phyloP scores from a whole-genome alignment of 2,113 vertebrate genomes.

The Accipiter cooperii region DNA sequence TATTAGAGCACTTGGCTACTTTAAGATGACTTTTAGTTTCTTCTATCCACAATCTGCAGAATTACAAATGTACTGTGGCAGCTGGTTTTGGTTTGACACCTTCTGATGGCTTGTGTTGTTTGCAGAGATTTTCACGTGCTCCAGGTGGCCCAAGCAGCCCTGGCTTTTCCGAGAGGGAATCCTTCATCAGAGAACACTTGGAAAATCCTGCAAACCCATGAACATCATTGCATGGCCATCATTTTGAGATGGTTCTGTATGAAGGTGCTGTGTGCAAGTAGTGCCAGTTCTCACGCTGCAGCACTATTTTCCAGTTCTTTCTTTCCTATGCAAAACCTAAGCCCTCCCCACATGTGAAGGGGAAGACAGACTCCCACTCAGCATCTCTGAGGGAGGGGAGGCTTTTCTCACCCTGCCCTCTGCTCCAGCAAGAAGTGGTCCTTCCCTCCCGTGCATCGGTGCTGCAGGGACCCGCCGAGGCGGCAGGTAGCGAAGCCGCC shows the following conservation, averaged over 20 bases:
- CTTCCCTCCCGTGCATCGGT: fast-evolving
- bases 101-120: neutral
- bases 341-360: fast-evolving
- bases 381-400: neutral
- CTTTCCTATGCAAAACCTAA: neutral
- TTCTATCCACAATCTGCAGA: neutral
- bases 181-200: neutral
- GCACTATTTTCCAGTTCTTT: neutral
- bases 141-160: neutral
- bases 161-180: neutral
- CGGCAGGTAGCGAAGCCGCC: fast-evolving
- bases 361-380: neutral
- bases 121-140: neutral
- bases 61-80: neutral
- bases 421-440: neutral
- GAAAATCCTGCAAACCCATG: neutral
- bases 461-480: fast-evolving
- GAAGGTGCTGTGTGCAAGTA: neutral
- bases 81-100: neutral
- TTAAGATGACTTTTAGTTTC: neutral
- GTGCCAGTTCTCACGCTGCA: neutral
- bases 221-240: neutral
- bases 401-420: neutral
- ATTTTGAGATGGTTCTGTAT: neutral
- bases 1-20: neutral